Conservation (phyloP, 2,797 vertebrate species). For the Malurus leucopterus region DNA sequence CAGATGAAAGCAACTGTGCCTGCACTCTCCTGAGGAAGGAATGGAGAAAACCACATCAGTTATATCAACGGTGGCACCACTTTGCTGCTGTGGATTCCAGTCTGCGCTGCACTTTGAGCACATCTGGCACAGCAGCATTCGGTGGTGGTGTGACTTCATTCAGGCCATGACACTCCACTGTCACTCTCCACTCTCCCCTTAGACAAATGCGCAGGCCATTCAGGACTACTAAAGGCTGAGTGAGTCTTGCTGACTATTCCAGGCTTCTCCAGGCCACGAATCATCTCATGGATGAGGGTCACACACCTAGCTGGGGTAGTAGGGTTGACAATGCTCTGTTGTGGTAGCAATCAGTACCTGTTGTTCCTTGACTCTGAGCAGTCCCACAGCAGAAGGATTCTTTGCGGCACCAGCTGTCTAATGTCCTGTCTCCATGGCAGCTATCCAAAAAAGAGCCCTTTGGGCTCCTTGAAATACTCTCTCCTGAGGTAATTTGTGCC, state of each 20-base stretch:
- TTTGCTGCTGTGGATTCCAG: neutral
- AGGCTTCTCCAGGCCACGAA: neutral
- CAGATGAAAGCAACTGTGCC: neutral
- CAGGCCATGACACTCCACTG: neutral
- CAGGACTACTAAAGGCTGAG: neutral
- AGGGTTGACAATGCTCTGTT: neutral
- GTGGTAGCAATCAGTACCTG: accelerated
- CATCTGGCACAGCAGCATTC: accelerated
- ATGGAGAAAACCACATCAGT: neutral
- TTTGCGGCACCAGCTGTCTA: neutral
- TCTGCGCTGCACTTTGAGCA: neutral
- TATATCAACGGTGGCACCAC: too few relatives aligned
- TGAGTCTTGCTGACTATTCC: neutral
- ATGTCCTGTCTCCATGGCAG: neutral
- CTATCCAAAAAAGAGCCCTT: neutral
- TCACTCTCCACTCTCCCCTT: neutral
- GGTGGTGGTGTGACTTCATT: neutral
- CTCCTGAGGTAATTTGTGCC: neutral
- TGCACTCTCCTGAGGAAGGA: neutral
- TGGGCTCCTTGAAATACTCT: neutral
- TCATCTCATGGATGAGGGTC: neutral
- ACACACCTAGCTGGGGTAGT: accelerated
- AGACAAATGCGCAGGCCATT: too few relatives aligned
- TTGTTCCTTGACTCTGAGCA: neutral
- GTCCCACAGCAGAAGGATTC: neutral